These are phyloP conservation scores for Cliona cf. orientalis DNA, from an alignment of 37 sponge, comb jelly and placozoan species.

Conservation along the genomic window DNA sequence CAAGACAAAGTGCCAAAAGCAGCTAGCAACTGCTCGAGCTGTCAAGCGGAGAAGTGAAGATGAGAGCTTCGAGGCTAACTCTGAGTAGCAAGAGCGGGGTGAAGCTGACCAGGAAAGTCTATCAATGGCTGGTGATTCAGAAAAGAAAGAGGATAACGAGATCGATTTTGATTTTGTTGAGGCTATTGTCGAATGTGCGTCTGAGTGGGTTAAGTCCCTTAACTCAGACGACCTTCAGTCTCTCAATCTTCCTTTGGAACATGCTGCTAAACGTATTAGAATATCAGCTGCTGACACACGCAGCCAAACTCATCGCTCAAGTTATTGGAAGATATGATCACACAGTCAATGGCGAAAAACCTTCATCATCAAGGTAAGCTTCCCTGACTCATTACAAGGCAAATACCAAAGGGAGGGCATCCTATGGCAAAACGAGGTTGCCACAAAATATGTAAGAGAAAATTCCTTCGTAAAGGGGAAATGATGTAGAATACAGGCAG, in stretches of 20 bases:
- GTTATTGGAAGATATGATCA: background rate
- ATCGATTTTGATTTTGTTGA: too few species aligned
- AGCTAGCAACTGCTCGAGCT: too few species aligned
- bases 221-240: constrained; percentile 3
- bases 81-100: too few species aligned
- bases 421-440: constrained; percentile 1
- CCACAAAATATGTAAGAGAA: constrained; percentile 24
- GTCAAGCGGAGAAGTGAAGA: too few species aligned
- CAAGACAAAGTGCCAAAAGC: too few species aligned
- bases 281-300: background rate
- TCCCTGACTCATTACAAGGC: constrained; percentile 39
- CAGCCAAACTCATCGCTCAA: background rate
- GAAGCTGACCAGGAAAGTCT: too few species aligned
- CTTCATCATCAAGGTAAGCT: too few species aligned
- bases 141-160: too few species aligned
- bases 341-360: too few species aligned
- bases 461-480: constrained; percentile 26
- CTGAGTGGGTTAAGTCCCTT: constrained; percentile 19
- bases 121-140: too few species aligned
- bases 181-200: background rate
- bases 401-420: constrained; percentile 10
- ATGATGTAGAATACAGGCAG: too few species aligned
- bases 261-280: background rate
- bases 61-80: too few species aligned
- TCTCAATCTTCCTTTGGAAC: constrained; percentile 2